Base-by-base conservation (phyloP, 2,888 invertebrate genomes). In the Tromatobia lineatoria region DNA sequence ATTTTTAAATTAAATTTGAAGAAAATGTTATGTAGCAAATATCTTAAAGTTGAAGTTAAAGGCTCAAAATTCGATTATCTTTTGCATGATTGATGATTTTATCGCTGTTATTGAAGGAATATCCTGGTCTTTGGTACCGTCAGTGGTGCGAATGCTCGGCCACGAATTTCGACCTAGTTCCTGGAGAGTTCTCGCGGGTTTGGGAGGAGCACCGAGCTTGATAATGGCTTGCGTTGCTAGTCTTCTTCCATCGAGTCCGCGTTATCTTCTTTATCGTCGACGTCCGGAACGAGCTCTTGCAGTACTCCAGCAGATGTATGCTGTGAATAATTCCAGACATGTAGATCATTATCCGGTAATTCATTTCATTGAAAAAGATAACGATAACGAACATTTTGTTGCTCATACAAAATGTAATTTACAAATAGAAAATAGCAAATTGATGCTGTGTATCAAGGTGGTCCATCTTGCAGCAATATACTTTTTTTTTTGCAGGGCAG, bases 291-390 rank as follows among this genome's bases (percentile, higher is more conserved):
- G 93, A 78, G 94, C 94, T 1, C 71, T 93, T 2, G 80, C 90
- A 20, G 90, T 94, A 4, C 85, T 95, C 3, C 94, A 93, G 84
- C 93, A 94, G 83, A 94, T 94, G 34, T 94, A 93, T 86, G 94
- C 94, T 15, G 93, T 94, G 64, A 95, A 95, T 87, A 94, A 92
- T 86, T 94, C 94, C 2, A 93, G 90, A 85, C 94, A 94, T 85
- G 91, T 91, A 23, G 93, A 94, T 74, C 92, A 93, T 64, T 94
- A 93, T 86, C 89, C 92, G 75, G 94, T 94, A 89, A 71, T 81
- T n/a, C 18, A 25, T 79, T 42, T 6, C 18, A 38, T 42, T 59
- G 15, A 29, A 15, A 67, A 66, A 15, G n/a, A n/a, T n/a, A n/a
- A n/a, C n/a, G n/a, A n/a, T n/a, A n/a, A n/a, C n/a, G n/a, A n/a